Conservation (phyloP, 1,140 invertebrate species). For the Brachionus asplanchnoidis region DNA sequence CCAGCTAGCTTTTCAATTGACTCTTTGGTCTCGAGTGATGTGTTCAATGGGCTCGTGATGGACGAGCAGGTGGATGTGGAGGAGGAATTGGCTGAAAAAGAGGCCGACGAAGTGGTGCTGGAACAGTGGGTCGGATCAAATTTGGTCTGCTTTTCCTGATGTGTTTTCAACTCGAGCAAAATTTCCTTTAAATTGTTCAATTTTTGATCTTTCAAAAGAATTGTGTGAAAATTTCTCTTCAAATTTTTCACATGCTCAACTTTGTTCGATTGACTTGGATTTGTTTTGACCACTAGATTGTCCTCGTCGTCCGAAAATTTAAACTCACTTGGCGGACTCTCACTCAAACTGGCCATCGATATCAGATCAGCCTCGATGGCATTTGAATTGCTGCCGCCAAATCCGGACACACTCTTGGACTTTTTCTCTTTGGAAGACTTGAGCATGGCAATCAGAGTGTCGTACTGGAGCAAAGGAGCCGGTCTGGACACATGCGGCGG, state of each 20-base stretch:
- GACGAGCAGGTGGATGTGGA: conserved; percentile 9
- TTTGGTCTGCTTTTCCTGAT: neutral
- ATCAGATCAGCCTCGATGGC: conserved; percentile 15
- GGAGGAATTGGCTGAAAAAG: neutral
- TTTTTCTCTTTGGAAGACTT: neutral
- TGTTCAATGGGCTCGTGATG: neutral
- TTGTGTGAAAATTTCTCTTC: conserved; percentile 25
- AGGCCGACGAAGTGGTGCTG: neutral
- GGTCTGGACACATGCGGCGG: neutral
- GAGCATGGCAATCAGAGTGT: conserved; percentile 19
- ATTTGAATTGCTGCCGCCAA: neutral
- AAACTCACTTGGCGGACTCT: conserved; percentile 37
- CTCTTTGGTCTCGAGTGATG: conserved; percentile 23
- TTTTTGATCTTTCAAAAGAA: conserved; percentile 29
- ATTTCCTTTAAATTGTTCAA: conserved; percentile 38
- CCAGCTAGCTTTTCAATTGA: neutral
- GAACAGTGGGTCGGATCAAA: neutral
- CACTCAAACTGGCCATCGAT: conserved; percentile 11
- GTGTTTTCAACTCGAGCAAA: conserved; percentile 12
- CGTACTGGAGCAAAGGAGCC: conserved; percentile 24
- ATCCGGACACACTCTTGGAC: neutral
- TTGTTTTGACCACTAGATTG: neutral
- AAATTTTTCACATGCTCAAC: conserved; percentile 22
- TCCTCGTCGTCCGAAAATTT: conserved; percentile 41
- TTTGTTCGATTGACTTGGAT: neutral